Percentiles rank a stretch among this genome's conserved stretches.
phyloP scores from a whole-genome alignment of 2,797 vertebrate species.

The Macropodus opercularis region DNA sequence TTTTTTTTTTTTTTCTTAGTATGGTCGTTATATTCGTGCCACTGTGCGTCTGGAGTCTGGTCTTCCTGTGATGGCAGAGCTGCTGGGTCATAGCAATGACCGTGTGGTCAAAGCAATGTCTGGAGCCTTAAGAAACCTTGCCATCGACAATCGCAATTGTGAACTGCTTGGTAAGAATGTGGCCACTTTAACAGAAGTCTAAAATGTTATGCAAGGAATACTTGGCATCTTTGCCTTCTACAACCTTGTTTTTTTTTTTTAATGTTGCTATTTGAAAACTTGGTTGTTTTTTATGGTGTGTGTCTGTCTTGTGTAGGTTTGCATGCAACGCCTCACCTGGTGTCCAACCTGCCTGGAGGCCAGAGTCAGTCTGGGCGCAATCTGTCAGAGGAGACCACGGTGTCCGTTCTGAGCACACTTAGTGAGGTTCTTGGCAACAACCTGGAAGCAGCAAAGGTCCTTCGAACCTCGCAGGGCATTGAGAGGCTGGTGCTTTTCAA shows the following conservation, averaged over 20 bases:
- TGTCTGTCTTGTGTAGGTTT: conserved; percentile 81
- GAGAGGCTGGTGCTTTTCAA: conserved; percentile 97
- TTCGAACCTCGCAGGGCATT: conserved; percentile 91
- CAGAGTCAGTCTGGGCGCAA: conserved; percentile 86
- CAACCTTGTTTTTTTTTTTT: too few species aligned
- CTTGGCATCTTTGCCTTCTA: too few species aligned
- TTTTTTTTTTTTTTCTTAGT: conserved; percentile 73
- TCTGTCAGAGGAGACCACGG: conserved; percentile 92
- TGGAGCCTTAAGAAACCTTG: conserved; percentile 93
- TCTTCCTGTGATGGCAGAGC: conserved; percentile 92
- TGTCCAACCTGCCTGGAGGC: conserved; percentile 89
- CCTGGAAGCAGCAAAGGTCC: conserved; percentile 92
- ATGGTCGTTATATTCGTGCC: conserved; percentile 91
- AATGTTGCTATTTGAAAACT: not conserved
- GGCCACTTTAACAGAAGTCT: too few species aligned
- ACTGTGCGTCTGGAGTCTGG: conserved; percentile 94
- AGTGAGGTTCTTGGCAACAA: conserved; percentile 92
- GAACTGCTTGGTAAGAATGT: conserved; percentile 89
- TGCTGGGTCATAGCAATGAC: conserved; percentile 89
- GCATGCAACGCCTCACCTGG: conserved; percentile 91
- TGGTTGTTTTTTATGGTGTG: not conserved
- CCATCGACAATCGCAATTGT: conserved; percentile 92
- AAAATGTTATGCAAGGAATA: too few species aligned
- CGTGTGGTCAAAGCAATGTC: conserved; percentile 95
- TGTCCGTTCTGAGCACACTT: conserved; percentile 93